Percentiles rank a stretch among this genome's conserved stretches.
Conservation (phyloP, 2,113 vertebrate species). For the Cephalopterus ornatus region DNA sequence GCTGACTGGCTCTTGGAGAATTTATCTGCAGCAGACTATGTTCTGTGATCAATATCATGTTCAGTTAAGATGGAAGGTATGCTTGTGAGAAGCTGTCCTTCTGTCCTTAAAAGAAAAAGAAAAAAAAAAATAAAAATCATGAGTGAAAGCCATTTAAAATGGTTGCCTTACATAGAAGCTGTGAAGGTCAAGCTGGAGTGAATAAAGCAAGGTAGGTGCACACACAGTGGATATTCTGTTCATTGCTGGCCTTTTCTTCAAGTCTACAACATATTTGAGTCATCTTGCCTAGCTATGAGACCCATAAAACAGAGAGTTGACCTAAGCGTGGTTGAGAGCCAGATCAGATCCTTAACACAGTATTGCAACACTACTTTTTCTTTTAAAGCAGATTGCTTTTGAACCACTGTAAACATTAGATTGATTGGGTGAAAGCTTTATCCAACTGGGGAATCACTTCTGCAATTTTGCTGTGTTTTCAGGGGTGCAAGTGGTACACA, state of each 20-base stretch:
- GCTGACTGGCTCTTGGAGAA: background rate
- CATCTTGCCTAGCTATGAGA: background rate
- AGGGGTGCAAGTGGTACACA: background rate
- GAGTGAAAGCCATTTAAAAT: background rate
- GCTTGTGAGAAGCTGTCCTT: background rate
- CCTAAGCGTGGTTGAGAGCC: background rate
- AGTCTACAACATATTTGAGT: background rate
- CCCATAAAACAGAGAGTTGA: background rate
- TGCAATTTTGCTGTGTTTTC: background rate
- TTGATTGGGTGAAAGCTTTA: background rate
- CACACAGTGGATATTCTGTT: background rate
- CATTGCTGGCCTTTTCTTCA: background rate
- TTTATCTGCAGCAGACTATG: background rate
- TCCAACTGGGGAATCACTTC: background rate
- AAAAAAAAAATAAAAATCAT: background rate
- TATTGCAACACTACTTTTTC: background rate
- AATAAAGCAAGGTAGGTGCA: background rate
- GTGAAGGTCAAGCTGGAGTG: background rate
- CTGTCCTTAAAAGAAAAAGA: background rate
- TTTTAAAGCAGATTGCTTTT: slow-evolving; percentile 13
- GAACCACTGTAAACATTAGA: background rate
- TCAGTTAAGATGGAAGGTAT: background rate
- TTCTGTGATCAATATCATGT: background rate
- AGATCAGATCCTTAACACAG: background rate
- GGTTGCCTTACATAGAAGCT: background rate